Base-by-base conservation (phyloP, 2,888 invertebrate genomes). In the Macaria notata region DNA sequence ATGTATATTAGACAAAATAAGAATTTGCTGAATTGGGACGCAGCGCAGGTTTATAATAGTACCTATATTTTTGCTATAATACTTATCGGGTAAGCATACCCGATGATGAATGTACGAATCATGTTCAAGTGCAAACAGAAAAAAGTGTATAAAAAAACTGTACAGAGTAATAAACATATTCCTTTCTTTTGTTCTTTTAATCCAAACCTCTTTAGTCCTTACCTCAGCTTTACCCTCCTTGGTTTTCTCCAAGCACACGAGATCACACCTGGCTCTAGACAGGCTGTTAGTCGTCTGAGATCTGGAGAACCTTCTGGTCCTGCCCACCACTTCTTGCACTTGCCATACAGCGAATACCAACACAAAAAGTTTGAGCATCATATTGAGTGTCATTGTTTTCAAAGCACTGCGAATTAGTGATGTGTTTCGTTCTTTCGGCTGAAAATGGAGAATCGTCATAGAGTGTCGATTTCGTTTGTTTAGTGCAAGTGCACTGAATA, bases 221-320 rank as follows among this genome's bases (percentile, higher is more conserved):
- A 92, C 92, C 83, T 83, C 75, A n/a, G 78, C 66, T 69, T 78
- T 91, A 8, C 68, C 76, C 33, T 88, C 85, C 61, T 85, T 84
- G 62, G 71, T 81, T 44, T 79, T 78, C 41, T 89, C 88, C 66
- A 87, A 86, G 72, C 94, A 94, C 64, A 88, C 86, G 29, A 93
- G 86, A 65, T 94, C 93, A 74, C 94, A 94, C 63, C 93, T 88
- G n/a, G 93, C 93, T 54, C 92, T 92, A 51, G 92, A 88, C 58
- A 94, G 76, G 9, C 93, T 91, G 59, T 92, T 93, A 38, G 88
- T 93, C 33, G 88, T 81, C 65, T 91, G 85, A 47, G 84, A 76
- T 64, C 88, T 86, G 39, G 87, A 76, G 65, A 83, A 76, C 68
- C 86, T 81, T 63, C 83, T 76, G 19, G 84, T 75, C 73, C 81